Evolutionary conservation across 2,888 invertebrate species (phyloP).

Genomic region (Aproaerema taeniolella): DNA sequence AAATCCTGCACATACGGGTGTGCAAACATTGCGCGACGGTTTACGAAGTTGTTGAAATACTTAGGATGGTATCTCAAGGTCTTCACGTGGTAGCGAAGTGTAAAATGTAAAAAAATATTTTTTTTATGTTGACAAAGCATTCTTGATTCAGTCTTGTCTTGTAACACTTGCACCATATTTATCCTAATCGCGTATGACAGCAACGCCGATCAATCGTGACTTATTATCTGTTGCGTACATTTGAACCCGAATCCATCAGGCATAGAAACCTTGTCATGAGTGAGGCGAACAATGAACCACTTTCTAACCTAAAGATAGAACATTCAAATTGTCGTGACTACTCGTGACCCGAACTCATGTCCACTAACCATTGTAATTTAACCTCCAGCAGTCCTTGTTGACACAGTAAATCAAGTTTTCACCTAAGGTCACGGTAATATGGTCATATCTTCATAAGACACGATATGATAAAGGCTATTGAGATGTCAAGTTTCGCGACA

Average conservation of each 20-base stretch:
- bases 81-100: too few species aligned
- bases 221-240: slow-evolving; percentile 45
- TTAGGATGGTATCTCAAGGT: too few species aligned
- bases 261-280: slow-evolving; percentile 40
- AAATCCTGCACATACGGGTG: too few species aligned
- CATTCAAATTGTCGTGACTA: slow-evolving; percentile 40
- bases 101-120: neutral
- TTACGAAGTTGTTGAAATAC: too few species aligned
- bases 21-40: too few species aligned
- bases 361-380: slow-evolving; percentile 25
- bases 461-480: slow-evolving; percentile 21
- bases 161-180: slow-evolving; percentile 30
- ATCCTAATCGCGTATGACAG: slow-evolving; percentile 32
- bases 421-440: slow-evolving; percentile 21
- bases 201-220: slow-evolving; percentile 62
- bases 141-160: slow-evolving; percentile 18
- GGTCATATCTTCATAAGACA: slow-evolving; percentile 20
- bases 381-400: slow-evolving; percentile 23
- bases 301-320: slow-evolving; percentile 52
- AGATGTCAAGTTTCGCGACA: slow-evolving; percentile 32
- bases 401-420: slow-evolving; percentile 23
- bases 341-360: slow-evolving; percentile 36
- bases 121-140: neutral
- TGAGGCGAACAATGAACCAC: slow-evolving; percentile 64
- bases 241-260: slow-evolving; percentile 49